Evolutionary conservation across 2,113 vertebrate genomes (phyloP), one percentile per base, ranked within the genome.

Genomic region (Budorcas taxicolor): DNA sequence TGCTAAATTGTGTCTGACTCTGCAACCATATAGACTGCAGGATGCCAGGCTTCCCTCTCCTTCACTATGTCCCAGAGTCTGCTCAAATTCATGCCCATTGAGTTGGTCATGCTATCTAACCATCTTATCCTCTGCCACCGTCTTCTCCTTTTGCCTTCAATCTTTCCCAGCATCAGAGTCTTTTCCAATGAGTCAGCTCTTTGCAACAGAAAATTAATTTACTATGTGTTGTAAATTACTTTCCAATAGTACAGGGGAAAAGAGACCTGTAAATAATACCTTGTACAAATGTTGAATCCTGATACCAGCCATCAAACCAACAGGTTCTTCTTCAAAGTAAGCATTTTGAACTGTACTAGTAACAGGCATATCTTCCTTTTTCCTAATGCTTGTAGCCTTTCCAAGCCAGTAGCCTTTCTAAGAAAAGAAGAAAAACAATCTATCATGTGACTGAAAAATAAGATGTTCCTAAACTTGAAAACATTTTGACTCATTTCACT

Each of bases 331-430:
- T 96, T 99, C 99, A 19, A 99, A 98, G 91, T 99, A 99, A 86
- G 99, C 99, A 50, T 98, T 99, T 97, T 99, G 99, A 94, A 99
- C 52, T 3, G 98, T 98, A 23, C 99, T 99, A 89, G 99, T 99
- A 53, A 99, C 98, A 89, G 99, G 99, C 1, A 99, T 99, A 90
- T 99, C 99, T 86, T 99, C 99, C 10, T 99, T 91, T 58, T 99
- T 95, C 3, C 98, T 98, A 87, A 99, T 97, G 85, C 99, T 98
- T 91, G 99, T 45, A 90, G 89, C 98, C 58, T 88, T 98, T 78
- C 99, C 99, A 2, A 99, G 99, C 99, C 99, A 99, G 97, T 99
- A 99, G 0, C 99, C 99, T 45, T 99, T 99, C 99, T 99, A 98
- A 52, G 19, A 80, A 74, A 91, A 60, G 86, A 93, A 17, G 6